Percentiles rank a stretch among this genome's conserved stretches.
phyloP scores from a whole-genome alignment of 2,797 vertebrate genomes.

The Ptychobarbus kaznakovi region DNA sequence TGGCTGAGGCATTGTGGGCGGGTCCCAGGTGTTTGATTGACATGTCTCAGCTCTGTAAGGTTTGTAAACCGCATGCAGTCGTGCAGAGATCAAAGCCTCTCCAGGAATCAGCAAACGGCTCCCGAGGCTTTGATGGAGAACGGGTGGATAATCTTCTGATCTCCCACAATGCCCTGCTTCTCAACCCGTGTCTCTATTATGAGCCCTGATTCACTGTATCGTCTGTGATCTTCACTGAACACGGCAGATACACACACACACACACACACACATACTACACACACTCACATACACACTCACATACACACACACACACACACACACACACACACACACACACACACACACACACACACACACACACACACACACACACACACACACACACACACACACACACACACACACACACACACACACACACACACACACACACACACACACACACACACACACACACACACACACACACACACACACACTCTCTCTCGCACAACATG shows the following conservation, averaged over 20 bases:
- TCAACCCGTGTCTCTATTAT: background rate
- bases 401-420: background rate
- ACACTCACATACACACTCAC: no score
- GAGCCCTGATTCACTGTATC: background rate
- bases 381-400: background rate
- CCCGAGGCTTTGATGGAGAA: conserved; percentile 50
- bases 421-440: no score
- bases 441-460: no score
- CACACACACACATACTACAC: background rate
- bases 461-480: no score
- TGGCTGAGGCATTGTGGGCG: background rate
- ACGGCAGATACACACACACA: background rate
- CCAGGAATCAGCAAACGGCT: conserved; percentile 42
- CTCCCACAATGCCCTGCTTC: conserved; percentile 11
- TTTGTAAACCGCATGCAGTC: conserved; percentile 10
- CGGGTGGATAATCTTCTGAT: conserved; percentile 29
- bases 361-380: no score
- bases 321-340: background rate
- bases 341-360: no score
- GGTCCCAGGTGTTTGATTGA: background rate
- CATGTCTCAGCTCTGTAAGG: background rate
- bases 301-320: no score
- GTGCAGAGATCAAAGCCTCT: conserved; percentile 50
- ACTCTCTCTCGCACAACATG: no score
- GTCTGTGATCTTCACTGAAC: conserved; percentile 7